phyloP scores from a whole-genome alignment of 2,888 invertebrate genomes.

The Drosophila buzzatii region DNA sequence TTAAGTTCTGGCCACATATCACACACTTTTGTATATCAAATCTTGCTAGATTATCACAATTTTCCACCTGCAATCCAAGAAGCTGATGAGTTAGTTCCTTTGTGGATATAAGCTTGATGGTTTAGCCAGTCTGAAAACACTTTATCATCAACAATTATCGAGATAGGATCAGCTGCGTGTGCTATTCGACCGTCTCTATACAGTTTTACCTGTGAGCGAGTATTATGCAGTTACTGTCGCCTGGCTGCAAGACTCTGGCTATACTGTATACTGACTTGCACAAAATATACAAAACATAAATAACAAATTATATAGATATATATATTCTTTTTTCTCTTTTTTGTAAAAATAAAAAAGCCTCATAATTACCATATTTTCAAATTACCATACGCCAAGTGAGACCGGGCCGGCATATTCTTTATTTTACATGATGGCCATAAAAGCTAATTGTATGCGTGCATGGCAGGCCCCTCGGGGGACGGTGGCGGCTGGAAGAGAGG shows the following conservation, averaged over 20 bases:
- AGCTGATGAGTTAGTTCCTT: too few relatives aligned
- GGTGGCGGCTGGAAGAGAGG: neutral
- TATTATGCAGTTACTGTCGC: neutral
- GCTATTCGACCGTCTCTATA: too few relatives aligned
- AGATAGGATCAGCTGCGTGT: too few relatives aligned
- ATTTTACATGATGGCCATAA: conserved; percentile 62
- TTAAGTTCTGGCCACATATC: too few relatives aligned
- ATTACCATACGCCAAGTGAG: conserved; percentile 74
- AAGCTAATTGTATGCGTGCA: conserved; percentile 82
- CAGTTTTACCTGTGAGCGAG: neutral
- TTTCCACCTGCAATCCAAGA: too few relatives aligned
- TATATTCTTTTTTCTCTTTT: conserved; percentile 6
- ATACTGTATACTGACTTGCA: conserved; percentile 1
- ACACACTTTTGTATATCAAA: too few relatives aligned
- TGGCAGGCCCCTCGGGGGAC: conserved; percentile 15
- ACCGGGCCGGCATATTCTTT: conserved; percentile 42
- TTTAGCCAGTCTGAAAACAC: too few relatives aligned
- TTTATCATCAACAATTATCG: too few relatives aligned
- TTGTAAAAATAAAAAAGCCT: conserved; percentile 21
- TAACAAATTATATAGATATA: conserved; percentile 9
- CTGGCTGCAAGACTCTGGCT: neutral
- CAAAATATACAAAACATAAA: conserved; percentile 21
- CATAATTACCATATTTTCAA: conserved; percentile 82
- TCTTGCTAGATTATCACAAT: too few relatives aligned
- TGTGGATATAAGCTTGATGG: too few relatives aligned